Base-by-base conservation (phyloP, 1,140 invertebrate species). In the Drosophila subpulchrella region DNA sequence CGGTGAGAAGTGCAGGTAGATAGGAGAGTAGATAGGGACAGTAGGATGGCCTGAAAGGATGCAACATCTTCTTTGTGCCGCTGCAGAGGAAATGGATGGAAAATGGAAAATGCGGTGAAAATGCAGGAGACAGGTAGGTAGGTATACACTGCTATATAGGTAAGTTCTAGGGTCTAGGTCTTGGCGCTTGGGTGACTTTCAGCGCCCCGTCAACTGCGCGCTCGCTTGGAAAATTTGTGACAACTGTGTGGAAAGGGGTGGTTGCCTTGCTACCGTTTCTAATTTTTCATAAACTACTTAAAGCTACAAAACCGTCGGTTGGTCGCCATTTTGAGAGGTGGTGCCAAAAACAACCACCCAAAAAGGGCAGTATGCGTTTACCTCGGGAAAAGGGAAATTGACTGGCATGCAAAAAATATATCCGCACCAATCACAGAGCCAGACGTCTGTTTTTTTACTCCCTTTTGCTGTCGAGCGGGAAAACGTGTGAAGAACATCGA, bases 141-240 rank as follows among this genome's bases (percentile, higher is more conserved):
- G 39, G 41, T 32, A 56, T 50, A 30, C 12, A 17, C 15, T 0
- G 30, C 13, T 41, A 20, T 41, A 44, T 68, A 61, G 38, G 15
- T 44, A 27, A 46, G 47, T 38, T 48, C 34, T 39, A 48, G 27
- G 60, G 60, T 58, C 53, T 56, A 46, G 66, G 66, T 72, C 68
- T 71, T 58, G 65, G 67, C 67, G 67, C 67, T 70, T 70, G 51
- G 65, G 30, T 71, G 67, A 70, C 51, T 71, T 48, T 50, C 38
- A 48, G 51, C 17, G 57, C 15, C 38, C 56, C 48, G 77, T 24
- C 47, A 75, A 53, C 72, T 67, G 68, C 39, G 82, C 82, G 78
- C 82, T 85, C 68, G 53, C 65, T 56, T 57, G 82, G 82, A 85
- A 85, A 85, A 85, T 85, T 81, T 59, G 68, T 86, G 65, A 78